Conservation (phyloP, 2,113 vertebrate genomes). For the Sinocyclocheilus anophthalmus region DNA sequence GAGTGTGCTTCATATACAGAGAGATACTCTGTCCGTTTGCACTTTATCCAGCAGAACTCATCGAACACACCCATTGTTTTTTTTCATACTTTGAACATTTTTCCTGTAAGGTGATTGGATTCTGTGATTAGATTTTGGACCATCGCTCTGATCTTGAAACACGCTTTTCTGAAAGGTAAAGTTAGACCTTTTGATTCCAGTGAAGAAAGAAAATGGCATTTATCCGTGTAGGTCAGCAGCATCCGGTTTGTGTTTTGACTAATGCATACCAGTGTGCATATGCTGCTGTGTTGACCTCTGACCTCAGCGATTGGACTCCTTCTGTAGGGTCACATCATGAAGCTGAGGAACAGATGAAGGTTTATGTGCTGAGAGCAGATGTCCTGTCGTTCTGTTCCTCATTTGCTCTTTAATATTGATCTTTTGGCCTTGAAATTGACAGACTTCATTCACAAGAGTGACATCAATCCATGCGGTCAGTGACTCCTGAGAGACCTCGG, state of each 20-base stretch:
- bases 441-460: constrained; percentile 37
- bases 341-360: constrained; percentile 13
- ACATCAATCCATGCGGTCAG: constrained; percentile 48
- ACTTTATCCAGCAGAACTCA: too few relatives aligned
- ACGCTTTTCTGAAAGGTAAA: too few relatives aligned
- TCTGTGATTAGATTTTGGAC: too few relatives aligned
- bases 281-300: not conserved
- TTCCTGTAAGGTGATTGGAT: too few relatives aligned
- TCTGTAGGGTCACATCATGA: not conserved
- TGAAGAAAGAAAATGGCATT: not conserved
- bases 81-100: too few relatives aligned
- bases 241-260: not conserved
- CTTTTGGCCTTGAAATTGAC: constrained; percentile 41
- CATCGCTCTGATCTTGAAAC: too few relatives aligned
- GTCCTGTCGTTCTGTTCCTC: constrained; percentile 30
- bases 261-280: not conserved
- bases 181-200: too few relatives aligned
- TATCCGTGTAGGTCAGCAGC: not conserved
- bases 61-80: too few relatives aligned
- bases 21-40: too few relatives aligned
- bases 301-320: not conserved
- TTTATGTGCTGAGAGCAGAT: constrained; percentile 4
- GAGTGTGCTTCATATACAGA: too few relatives aligned
- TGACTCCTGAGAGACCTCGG: constrained; percentile 29
- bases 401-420: constrained; percentile 38